A percentile compares a stretch with the other conserved stretches of the same genome.
phyloP scores from a whole-genome alignment of 2,113 vertebrate species.

The Petrocephalus zakoni region DNA sequence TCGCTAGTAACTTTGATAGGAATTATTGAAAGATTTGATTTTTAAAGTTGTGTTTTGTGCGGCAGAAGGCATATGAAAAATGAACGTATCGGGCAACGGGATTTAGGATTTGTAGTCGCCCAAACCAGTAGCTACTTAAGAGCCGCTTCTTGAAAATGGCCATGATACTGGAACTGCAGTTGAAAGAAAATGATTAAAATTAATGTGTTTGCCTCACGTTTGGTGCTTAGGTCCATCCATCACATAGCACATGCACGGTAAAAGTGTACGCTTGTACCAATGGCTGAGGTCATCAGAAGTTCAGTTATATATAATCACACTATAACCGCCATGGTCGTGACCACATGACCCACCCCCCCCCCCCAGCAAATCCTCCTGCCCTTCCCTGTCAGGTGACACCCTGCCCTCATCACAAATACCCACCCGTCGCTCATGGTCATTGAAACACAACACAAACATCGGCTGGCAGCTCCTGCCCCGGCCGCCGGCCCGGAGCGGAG shows the following conservation, averaged over 20 bases:
- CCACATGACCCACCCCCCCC: background rate
- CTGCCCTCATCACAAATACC: background rate
- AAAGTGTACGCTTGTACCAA: background rate
- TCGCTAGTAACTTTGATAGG: background rate
- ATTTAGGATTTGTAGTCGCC: background rate
- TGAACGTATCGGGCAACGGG: background rate
- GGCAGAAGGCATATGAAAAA: background rate
- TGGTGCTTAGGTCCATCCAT: background rate
- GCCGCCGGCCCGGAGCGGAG: background rate
- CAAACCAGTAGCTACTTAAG: background rate
- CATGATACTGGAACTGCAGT: background rate
- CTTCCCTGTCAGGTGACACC: background rate
- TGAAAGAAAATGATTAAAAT: background rate
- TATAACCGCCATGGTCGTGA: background rate
- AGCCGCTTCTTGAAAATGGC: background rate
- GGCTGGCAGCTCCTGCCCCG: background rate
- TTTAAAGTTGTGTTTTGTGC: background rate
- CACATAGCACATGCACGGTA: background rate
- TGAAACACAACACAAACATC: background rate
- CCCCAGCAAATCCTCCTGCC: background rate
- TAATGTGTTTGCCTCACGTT: background rate
- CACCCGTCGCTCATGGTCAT: background rate
- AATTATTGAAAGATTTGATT: background rate
- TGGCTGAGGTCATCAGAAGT: constrained; percentile 9
- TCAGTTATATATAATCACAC: background rate